Base-by-base conservation (phyloP, 1,140 invertebrate genomes). In the Cryptotermes secundus region DNA sequence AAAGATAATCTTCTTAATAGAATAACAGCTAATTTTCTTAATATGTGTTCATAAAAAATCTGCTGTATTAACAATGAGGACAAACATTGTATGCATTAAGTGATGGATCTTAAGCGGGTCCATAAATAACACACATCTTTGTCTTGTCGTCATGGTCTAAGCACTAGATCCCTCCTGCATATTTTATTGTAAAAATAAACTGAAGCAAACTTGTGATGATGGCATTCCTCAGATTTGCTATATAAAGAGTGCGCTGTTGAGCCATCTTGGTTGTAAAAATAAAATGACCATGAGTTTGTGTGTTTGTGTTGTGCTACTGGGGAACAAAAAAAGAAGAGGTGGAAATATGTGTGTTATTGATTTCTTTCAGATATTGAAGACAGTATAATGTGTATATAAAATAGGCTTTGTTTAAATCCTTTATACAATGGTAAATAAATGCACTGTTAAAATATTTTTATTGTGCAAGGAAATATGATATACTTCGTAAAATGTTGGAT, bases 11-110 rank as follows among this genome's bases (percentile, higher is more conserved):
- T 59, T 59, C 53, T 59, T 59, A 59, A 59, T 24, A 59, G 3
- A 72, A 72, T n/a, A n/a, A n/a, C 59, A 72, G 59, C 59, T n/a
- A 72, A n/a, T 72, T 72, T 72, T 72, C 59, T 72, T 72, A 7
- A 14, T 72, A 72, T 72, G n/a, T 72, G 59, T 72, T n/a, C n/a
- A 31, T 72, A 31, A 26, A 72, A n/a, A 72, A 26, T 72, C 59
- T 9, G 6, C 26, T n/a, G 26, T 72, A 31, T n/a, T 72, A 72
- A 72, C 26, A 72, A n/a, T 26, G n/a, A 72, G 7, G n/a, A n/a
- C 3, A 22, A 49, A 72, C 26, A 72, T 72, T 72, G 10, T 10
- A 72, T 31, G 26, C 7, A 10, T 72, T 72, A 7, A 72, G 59
- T 72, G 53, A 72, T 72, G n/a, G 3, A 10, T 31, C 26, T 31